Base-by-base conservation (phyloP, 2,113 vertebrate species). In the Megaleporinus macrocephalus region DNA sequence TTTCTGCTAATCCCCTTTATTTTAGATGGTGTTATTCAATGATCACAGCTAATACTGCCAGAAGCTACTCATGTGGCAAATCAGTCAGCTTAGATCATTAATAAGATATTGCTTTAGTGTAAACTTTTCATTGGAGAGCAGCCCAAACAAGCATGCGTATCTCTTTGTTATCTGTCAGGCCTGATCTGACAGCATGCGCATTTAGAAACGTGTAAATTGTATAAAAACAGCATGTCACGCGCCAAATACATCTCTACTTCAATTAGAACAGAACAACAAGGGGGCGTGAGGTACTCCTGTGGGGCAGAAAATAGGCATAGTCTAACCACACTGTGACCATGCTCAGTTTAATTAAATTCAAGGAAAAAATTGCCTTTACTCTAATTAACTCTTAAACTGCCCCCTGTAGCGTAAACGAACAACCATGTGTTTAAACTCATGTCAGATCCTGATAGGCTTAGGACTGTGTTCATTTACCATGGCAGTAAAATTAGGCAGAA, bases 181-280 rank as follows among this genome's bases (percentile, higher is more conserved):
- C 33, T 57, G 41, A 55, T 22, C 53, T n/a, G 11, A 71, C 53
- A 61, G 18, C 24, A 7, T 29, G 18, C 9, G 5, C 12, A 6
- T 9, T 61, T 18, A 51, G 22, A 29, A 61, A 71, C 27, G 5
- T 33, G 78, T 89, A 88, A 92, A 90, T 90, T 91, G 91, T 90
- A 90, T 83, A 84, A 80, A 77, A 88, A 69, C 92, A 91, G 90
- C 90, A 89, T 91, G 91, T 90, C 90, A 91, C 88, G 82, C 87
- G 89, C 88, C 90, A 92, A 94, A 92, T 94, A 93, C 90, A 91
- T 89, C 88, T 91, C 89, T 86, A 82, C 83, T 86, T 89, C 89
- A 94, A 93, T 94, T 93, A 90, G 91, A 93, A 92, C 91, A 91
- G 93, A 93, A 92, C 92, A 92, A 91, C 92, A 90, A 88, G 92